Evolutionary conservation across 2,888 invertebrate species (phyloP).

Genomic region (Ormyrus pomaceus): DNA sequence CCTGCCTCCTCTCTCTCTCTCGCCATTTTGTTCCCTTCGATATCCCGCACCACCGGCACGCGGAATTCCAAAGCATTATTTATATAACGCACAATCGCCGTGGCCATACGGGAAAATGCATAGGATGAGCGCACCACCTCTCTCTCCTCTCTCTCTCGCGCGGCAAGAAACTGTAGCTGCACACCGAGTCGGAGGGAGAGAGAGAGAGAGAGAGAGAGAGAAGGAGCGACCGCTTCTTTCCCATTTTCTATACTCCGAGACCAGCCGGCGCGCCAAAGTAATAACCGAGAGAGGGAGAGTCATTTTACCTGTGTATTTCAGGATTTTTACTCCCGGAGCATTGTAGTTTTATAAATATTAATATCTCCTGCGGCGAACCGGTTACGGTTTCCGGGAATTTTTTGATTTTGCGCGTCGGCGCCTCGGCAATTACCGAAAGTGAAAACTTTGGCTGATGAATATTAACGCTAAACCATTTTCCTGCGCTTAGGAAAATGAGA

Average conservation of each 20-base stretch:
- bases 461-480: too few species aligned
- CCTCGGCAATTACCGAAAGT: too few species aligned
- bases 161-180: conserved; percentile 5
- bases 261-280: background rate
- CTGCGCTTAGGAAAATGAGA: too few species aligned
- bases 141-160: background rate
- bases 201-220: conserved; percentile 8
- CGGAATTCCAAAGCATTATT: conserved; percentile 43
- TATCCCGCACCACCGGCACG: background rate
- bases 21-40: background rate
- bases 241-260: conserved; percentile 28
- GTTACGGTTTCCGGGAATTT: too few species aligned
- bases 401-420: too few species aligned
- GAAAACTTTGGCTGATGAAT: too few species aligned
- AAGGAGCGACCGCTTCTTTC: conserved; percentile 8
- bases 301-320: conserved; percentile 6
- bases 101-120: conserved; percentile 7
- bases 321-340: background rate
- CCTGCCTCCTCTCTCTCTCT: background rate
- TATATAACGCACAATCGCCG: conserved; percentile 49
- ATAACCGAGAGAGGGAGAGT: background rate
- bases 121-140: conserved; percentile 2
- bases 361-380: too few species aligned
- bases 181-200: background rate
- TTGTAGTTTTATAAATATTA: conserved; percentile 14